These are phyloP conservation scores for Pteria penguin DNA, from an alignment of 2,888 invertebrate genomes.

Conservation along the genomic window DNA sequence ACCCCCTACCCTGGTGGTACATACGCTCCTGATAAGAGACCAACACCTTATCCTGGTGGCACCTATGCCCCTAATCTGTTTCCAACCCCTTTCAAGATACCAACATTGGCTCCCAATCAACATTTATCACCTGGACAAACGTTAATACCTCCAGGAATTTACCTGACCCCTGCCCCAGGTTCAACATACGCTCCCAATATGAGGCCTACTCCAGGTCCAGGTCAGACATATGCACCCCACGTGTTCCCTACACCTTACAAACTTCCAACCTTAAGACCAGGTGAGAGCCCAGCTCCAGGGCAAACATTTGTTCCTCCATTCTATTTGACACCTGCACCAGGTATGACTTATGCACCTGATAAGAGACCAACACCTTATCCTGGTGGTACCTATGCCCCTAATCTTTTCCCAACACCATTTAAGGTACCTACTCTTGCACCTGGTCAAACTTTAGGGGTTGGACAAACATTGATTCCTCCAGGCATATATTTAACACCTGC, in stretches of 20 bases:
- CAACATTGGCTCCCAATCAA: slow-evolving; percentile 48
- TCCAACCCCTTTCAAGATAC: slow-evolving; percentile 43
- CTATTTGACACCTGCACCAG: slow-evolving; percentile 54
- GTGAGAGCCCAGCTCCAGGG: slow-evolving; percentile 49
- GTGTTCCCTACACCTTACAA: slow-evolving; percentile 47
- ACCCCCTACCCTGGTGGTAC: slow-evolving; percentile 55
- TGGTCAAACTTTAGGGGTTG: slow-evolving; percentile 51
- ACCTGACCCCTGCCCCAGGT: slow-evolving; percentile 55
- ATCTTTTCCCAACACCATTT: slow-evolving; percentile 52
- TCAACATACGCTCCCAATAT: slow-evolving; percentile 50
- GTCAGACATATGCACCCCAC: slow-evolving; percentile 53
- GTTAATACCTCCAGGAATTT: slow-evolving; percentile 49
- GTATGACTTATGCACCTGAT: slow-evolving; percentile 51
- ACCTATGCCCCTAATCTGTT: slow-evolving; percentile 49
- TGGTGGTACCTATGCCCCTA: slow-evolving; percentile 50
- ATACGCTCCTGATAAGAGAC: slow-evolving; percentile 49
- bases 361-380: slow-evolving; percentile 47
- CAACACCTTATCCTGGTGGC: slow-evolving; percentile 53
- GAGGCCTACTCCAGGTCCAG: slow-evolving; percentile 51
- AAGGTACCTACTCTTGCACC: slow-evolving; percentile 55
- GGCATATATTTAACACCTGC: slow-evolving; percentile 34
- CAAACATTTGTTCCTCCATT: slow-evolving; percentile 36
- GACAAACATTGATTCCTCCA: slow-evolving; percentile 47
- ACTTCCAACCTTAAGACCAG: slow-evolving; percentile 47
- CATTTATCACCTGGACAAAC: slow-evolving; percentile 36